Percentiles rank a stretch among this genome's conserved stretches.
phyloP scores from a whole-genome alignment of 1,140 invertebrate genomes.

The Mycetomoellerius zeteki region DNA sequence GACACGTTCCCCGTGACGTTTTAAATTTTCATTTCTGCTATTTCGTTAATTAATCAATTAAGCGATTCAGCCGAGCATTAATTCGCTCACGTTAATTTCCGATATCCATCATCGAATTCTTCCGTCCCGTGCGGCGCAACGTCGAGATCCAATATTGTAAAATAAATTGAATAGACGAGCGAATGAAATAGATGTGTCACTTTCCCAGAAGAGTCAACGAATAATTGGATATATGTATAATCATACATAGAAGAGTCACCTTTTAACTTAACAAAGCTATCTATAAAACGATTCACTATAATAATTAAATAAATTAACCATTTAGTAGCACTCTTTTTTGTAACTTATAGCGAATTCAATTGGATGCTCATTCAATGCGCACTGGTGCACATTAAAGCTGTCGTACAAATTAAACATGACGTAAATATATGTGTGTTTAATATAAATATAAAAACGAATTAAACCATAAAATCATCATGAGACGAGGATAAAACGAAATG shows the following conservation, averaged over 20 bases:
- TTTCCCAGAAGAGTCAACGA: conserved; percentile 8
- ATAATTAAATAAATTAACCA: conserved; percentile 10
- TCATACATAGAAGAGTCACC: not conserved
- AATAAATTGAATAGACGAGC: conserved; percentile 37
- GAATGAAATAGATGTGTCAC: conserved; percentile 17
- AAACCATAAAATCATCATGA: too few species aligned
- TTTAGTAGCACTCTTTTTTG: too few species aligned
- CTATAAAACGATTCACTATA: not conserved
- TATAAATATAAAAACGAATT: too few species aligned
- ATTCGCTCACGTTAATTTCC: conserved; percentile 47
- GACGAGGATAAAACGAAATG: too few species aligned
- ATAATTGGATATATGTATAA: conserved; percentile 17
- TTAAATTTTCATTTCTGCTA: conserved; percentile 4
- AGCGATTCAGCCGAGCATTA: conserved; percentile 30
- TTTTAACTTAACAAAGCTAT: not conserved
- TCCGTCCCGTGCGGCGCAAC: not conserved
- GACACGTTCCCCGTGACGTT: not conserved
- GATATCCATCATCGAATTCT: conserved; percentile 47
- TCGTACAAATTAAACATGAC: too few species aligned
- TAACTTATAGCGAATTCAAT: too few species aligned
- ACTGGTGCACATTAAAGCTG: too few species aligned
- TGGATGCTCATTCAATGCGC: too few species aligned
- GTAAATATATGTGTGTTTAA: too few species aligned
- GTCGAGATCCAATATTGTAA: conserved; percentile 46
- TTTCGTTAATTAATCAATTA: conserved; percentile 48